Base-by-base conservation (phyloP, 2,113 vertebrate genomes). In the Sphyrna mokarran region DNA sequence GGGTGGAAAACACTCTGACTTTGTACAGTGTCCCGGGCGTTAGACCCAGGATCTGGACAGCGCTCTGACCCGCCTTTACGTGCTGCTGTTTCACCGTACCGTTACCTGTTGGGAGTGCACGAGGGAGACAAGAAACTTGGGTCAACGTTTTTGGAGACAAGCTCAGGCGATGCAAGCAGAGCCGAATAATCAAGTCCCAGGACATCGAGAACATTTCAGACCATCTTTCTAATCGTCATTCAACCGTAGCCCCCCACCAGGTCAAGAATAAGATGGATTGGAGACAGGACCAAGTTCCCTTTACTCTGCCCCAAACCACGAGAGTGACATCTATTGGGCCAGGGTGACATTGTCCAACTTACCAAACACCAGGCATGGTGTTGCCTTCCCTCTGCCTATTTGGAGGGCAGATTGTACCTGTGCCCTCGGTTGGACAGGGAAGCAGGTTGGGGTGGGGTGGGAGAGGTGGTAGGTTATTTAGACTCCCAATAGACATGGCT, bases 1-100 rank as follows among this genome's bases (percentile, higher is more conserved):
- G 98, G 96, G 97, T 98, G 97, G 99, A 98, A 98, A 98, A 99
- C 97, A 99, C 98, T 97, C 99, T 98, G 97, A 99, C 98, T 91
- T 98, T 98, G 98, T 99, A 99, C 97, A 97, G 98, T 97, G 98
- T 98, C 96, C 98, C 98, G 96, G 98, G 98, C 96, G 97, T 98
- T 98, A 99, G 98, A 97, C 99, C 98, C 96, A 97, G 97, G 98
- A 99, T 97, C 97, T 97, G 98, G 98, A 98, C 96, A 93, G 97
- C 97, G 58, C 98, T 98, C 96, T 97, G 97, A 97, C 98, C 98
- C 90, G 98, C 97, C 97, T 97, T 98, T 98, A 98, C 98, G 20
- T 96, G 96, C 97, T 98, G 96, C 96, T 96, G 97, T 98, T 97
- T 98, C 98, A 97, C 97, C 97, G 98, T 98, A 96, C 98, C 98